phyloP scores from a whole-genome alignment of 2,888 invertebrate species.

The Orthonychiurus folsomi region DNA sequence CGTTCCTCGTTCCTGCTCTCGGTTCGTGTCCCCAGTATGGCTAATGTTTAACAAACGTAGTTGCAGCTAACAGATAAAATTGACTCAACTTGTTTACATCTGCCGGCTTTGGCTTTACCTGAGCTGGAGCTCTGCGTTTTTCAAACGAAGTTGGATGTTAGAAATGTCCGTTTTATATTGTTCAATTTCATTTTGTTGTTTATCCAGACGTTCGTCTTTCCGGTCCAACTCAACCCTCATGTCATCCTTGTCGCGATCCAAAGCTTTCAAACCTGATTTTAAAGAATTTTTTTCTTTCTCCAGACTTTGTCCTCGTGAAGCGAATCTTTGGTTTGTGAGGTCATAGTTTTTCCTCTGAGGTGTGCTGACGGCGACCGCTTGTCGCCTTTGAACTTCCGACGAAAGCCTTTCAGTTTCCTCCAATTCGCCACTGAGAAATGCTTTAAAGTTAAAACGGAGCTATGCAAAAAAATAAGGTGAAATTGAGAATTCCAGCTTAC shows the following conservation, averaged over 20 bases:
- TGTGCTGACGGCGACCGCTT: not conserved
- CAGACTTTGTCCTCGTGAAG: conserved; percentile 16
- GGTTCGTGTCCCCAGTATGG: not conserved
- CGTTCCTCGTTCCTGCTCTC: conserved; percentile 32
- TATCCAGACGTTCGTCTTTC: conserved; percentile 33
- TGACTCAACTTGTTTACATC: too few relatives aligned
- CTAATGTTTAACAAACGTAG: too few relatives aligned
- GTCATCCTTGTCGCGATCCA: conserved; percentile 27
- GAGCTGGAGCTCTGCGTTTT: conserved; percentile 31
- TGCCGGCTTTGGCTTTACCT: conserved; percentile 18
- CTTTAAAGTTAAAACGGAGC: too few relatives aligned
- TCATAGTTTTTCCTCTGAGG: not conserved
- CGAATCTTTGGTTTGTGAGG: not conserved
- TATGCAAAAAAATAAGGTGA: too few relatives aligned
- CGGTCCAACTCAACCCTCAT: conserved; percentile 33
- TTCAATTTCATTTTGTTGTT: conserved; percentile 20
- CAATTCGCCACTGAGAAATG: not conserved
- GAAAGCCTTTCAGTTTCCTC: not conserved
- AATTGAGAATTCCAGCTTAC: too few relatives aligned
- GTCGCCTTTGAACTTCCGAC: not conserved
- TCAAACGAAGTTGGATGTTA: conserved; percentile 27
- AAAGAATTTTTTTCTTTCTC: conserved; percentile 29
- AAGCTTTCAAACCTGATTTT: conserved; percentile 21
- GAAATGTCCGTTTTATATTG: conserved; percentile 25
- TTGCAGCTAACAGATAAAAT: too few relatives aligned